Base-by-base conservation (phyloP, 2,888 invertebrate genomes). In the Brassicogethes aeneus region DNA sequence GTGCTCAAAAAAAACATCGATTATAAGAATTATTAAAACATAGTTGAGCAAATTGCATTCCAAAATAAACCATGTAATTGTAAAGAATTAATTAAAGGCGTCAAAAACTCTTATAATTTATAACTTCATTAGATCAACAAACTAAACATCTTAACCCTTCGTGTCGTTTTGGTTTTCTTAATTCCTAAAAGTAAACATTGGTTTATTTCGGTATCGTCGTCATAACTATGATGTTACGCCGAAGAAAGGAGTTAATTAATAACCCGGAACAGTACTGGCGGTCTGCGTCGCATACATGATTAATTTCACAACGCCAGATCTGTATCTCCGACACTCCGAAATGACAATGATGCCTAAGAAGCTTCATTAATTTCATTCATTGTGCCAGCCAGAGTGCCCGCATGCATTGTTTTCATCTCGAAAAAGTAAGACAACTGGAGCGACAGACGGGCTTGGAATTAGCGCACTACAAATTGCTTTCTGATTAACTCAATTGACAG, bases 311-410 rank as follows among this genome's bases (percentile, higher is more conserved):
- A 51, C 54, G 52, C 45, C 47, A 55, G 58, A 58, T 58, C 50
- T 51, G 48, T 54, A 58, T 58, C 58, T 56, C 48, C 48, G 53
- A 57, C 54, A 55, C 55, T 55, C 23, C 49, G 50, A 52, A 49
- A 57, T 56, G 56, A 58, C 58, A 57, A 57, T 55, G 54, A 57
- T 54, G 48, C 54, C 51, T 54, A 47, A 53, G 56, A 53, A 55
- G 47, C 53, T 51, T 47, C 55, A 58, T 58, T 56, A 55, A 57
- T 57, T 51, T 55, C 41, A 31, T 37, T 43, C 23, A 23, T 23
- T 23, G n/a, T n/a, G n/a, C 23, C 5, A 7, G 5, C 10, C 5
- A 23, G 23, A 23, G 23, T 10, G 23, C 23, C 23, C 23, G 17
- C 36, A 16, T 12, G 17, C 36, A 12, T 3, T 17, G 3, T 23